Evolutionary conservation across 2,797 vertebrate genomes (phyloP), one percentile per base, ranked within the genome.

Genomic region (Ambastaia sidthimunki): DNA sequence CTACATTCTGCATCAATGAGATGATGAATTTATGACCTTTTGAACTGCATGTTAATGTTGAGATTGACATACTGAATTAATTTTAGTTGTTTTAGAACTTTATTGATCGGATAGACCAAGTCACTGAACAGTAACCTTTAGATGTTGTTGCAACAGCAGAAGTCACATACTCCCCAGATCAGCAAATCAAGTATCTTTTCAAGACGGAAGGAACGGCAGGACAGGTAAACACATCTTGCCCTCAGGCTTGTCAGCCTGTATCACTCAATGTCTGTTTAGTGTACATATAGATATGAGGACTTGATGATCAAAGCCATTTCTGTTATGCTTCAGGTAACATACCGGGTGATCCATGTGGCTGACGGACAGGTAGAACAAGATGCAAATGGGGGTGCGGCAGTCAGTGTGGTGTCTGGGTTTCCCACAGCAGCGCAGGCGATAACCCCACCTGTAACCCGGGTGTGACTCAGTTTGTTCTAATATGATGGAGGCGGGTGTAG

Each of bases 161-260:
- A 75, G 92, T 96, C 80, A 95, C 96, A 4, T 97, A 96, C 87
- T 90, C 93, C 0, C 88, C 95, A 0, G 96, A 97, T 83, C 97
- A 96, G 83, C 95, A 94, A 85, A 95, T 98, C 90, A 98, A 97
- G 84, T 97, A 98, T 89, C 95, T 98, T 47, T 96, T 97, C 86
- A 96, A 96, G 89, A 95, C 96, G 16, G 96, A 98, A 87, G 96
- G 95, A 85, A 94, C 95, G 3, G 94, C 94, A 2, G 92, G 95
- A 0, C 97, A 97, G 96, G 97, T 85, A 80, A n/a, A 44, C 44
- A 23, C 5, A 23, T 16, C 13, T 48, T 47, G n/a, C 9, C 55
- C 19, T 12, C n/a, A 23, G 3, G 19, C 10, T 54, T 54, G 52
- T 54, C 52, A 54, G 52, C n/a, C 21, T 60, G 12, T 12, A 28